Evolutionary conservation across 2,113 vertebrate species (phyloP), one percentile per base, ranked within the genome.

Genomic region (Oreochromis spilurus): DNA sequence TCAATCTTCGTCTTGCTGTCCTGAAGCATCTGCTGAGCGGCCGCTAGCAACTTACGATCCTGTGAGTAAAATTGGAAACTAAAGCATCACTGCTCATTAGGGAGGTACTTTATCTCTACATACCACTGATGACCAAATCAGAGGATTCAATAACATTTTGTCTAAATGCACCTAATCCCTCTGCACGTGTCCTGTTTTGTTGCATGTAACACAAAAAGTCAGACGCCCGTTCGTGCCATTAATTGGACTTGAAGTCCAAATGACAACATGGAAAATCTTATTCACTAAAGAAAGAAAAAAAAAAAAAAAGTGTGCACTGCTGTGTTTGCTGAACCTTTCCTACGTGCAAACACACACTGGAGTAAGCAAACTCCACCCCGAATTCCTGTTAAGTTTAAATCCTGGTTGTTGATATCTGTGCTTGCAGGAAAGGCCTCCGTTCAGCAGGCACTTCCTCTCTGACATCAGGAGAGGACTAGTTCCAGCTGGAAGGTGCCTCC

Each of bases 1-100:
- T 99, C 98, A 54, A 99, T 99, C 96, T 99, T 99, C 26, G 97
- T 99, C 95, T 98, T 99, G 96, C 99, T 99, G 95, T 99, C 99
- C 92, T 99, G 99, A 81, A 99, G 98, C 97, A 99, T 98, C 91
- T 99, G 98, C 92, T 99, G 98, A 79, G 99, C 99, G n/a, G 98
- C 97, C 50, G 97, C 98, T 94, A 99, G 97, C 84, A 99, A 96
- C 95, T 99, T 99, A 87, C 98, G 97, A 95, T 99, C 99, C 98
- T 99, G 82, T 2, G 21, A 81, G 54, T 5, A 36, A 75, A 60
- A 38, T 52, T 2, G 2, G 10, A 60, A 67, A 11, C 16, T 0
- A 72, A 79, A 67, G 12, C 29, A 26, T 34, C 14, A 24, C 38
- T 7, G 36, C 26, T 16, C 14, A 55, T 3, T 29, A 5, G 17